phyloP scores from a whole-genome alignment of 2,113 vertebrate species.

The Lanius ludovicianus region DNA sequence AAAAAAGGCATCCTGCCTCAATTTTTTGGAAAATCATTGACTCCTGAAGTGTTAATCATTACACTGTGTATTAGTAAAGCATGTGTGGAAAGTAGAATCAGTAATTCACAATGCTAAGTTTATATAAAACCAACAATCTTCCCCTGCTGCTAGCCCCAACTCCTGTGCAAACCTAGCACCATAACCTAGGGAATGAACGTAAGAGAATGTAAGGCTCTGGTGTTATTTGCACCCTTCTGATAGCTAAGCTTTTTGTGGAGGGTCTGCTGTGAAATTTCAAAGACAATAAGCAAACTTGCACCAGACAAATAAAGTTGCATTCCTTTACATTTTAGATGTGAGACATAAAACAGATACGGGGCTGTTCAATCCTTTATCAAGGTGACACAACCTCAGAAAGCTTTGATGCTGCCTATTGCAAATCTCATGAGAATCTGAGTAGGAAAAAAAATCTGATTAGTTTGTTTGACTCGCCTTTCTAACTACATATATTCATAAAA shows the following conservation, averaged over 20 bases:
- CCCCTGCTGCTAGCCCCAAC: neutral
- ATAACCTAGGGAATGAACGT: constrained; percentile 31
- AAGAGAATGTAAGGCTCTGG: constrained; percentile 25
- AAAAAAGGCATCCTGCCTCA: neutral
- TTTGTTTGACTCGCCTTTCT: constrained; percentile 72
- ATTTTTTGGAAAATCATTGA: neutral
- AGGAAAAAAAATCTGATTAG: constrained; percentile 70
- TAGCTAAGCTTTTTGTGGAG: constrained; percentile 37
- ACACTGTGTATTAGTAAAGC: neutral
- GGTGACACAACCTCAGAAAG: constrained; percentile 31
- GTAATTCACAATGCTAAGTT: neutral
- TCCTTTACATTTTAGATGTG: constrained; percentile 61
- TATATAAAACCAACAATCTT: neutral
- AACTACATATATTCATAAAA: constrained; percentile 65
- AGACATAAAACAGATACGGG: constrained; percentile 58
- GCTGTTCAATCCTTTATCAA: constrained; percentile 31
- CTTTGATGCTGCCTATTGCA: constrained; percentile 63
- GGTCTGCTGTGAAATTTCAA: constrained; percentile 58
- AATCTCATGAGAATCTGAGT: constrained; percentile 54
- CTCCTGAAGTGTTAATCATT: neutral
- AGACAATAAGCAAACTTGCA: constrained; percentile 63
- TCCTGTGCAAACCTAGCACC: neutral
- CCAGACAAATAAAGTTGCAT: constrained; percentile 63
- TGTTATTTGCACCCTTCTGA: constrained; percentile 53
- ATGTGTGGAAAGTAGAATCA: constrained; percentile 14